phyloP scores from a whole-genome alignment of 2,888 invertebrate species.

The Agriopis aurantiaria region DNA sequence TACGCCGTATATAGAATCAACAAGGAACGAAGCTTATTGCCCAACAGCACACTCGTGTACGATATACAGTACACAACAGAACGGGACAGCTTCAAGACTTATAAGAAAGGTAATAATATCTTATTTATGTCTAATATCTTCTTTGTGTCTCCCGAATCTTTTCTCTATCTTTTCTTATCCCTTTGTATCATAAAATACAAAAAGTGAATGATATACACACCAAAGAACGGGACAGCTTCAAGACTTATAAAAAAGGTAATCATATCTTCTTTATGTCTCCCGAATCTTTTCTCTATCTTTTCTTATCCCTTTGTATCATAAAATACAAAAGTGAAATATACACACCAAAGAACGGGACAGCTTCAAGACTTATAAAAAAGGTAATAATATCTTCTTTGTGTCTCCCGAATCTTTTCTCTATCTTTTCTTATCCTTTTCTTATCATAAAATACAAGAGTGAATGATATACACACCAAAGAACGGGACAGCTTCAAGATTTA shows the following conservation, averaged over 20 bases:
- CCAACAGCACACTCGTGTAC: conserved; percentile 95
- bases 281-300: too few species aligned
- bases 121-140: neutral
- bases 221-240: too few species aligned
- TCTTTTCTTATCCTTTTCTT: neutral
- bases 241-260: too few species aligned
- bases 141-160: neutral
- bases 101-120: conserved; percentile 91
- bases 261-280: too few species aligned
- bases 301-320: too few species aligned
- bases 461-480: too few species aligned
- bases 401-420: neutral
- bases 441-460: neutral
- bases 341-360: conserved; percentile 96
- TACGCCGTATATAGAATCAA: conserved; percentile 98
- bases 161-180: too few species aligned
- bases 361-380: conserved; percentile 96
- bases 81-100: conserved; percentile 96
- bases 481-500: too few species aligned
- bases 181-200: too few species aligned
- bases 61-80: conserved; percentile 96
- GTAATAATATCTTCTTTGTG: conserved; percentile 70
- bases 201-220: too few species aligned
- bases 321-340: conserved; percentile 81
- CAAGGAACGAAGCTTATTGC: conserved; percentile 93